A percentile compares a stretch with the other conserved stretches of the same genome.
Evolutionary conservation across 2,113 vertebrate genomes (phyloP).

Genomic region (Malurus elegans): DNA sequence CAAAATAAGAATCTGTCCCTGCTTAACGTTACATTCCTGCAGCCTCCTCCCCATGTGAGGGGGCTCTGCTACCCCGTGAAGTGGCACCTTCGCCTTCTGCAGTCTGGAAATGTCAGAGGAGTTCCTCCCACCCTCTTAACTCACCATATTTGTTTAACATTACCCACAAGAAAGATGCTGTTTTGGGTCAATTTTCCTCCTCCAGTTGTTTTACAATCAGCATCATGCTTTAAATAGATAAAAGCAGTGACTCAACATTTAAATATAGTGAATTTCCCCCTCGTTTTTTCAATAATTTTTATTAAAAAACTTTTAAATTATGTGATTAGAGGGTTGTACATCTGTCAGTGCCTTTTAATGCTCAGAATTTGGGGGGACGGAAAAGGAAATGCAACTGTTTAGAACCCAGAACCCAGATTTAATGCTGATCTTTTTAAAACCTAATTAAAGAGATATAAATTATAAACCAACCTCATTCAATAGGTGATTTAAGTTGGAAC

Average conservation of each 20-base stretch:
- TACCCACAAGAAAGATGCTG: not conserved
- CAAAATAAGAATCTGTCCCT: not conserved
- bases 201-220: not conserved
- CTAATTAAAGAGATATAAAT: conserved; percentile 49
- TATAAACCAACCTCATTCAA: not conserved
- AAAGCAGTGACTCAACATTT: not conserved
- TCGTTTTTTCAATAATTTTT: not conserved
- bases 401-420: not conserved
- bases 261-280: not conserved
- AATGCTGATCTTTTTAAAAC: not conserved
- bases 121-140: not conserved
- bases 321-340: not conserved
- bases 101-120: not conserved
- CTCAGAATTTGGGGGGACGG: not conserved
- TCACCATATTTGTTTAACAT: not conserved
- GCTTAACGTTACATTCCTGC: not conserved
- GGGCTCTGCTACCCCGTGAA: not conserved
- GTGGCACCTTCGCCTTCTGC: not conserved
- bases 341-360: not conserved
- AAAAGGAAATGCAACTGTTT: not conserved
- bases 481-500: conserved; percentile 22
- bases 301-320: not conserved
- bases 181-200: not conserved
- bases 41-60: not conserved
- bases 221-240: not conserved